Evolutionary conservation across 2,797 vertebrate species (phyloP).

Genomic region (Halcyon smyrnensis): DNA sequence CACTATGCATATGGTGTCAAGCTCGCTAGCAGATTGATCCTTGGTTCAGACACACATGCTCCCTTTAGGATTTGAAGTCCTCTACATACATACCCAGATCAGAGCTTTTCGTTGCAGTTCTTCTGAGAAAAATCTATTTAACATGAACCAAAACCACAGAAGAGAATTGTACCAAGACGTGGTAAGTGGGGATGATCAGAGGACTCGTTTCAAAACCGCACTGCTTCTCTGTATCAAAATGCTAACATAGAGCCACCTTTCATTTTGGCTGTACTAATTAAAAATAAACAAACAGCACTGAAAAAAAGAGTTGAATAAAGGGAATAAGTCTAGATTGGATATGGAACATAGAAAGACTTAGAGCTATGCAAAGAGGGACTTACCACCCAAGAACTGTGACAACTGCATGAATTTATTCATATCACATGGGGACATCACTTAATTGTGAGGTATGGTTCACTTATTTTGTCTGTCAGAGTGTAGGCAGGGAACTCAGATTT

Average conservation of each 20-base stretch:
- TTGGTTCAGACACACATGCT: neutral
- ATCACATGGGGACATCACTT: neutral
- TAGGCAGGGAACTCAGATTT: neutral
- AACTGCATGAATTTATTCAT: neutral
- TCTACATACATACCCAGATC: neutral
- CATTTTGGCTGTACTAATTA: neutral
- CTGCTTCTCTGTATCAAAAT: neutral
- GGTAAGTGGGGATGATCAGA: neutral
- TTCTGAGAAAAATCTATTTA: neutral
- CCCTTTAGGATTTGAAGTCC: neutral
- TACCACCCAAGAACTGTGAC: neutral
- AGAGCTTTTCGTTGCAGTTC: neutral
- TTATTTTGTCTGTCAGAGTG: neutral
- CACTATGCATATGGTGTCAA: neutral
- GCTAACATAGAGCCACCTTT: neutral
- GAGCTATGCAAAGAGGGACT: neutral
- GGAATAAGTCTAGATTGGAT: neutral
- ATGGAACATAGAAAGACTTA: rapidly evolving
- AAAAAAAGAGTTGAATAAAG: neutral
- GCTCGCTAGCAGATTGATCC: neutral
- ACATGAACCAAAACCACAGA: neutral
- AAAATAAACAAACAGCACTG: neutral
- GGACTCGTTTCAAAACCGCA: neutral
- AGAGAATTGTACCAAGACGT: neutral
- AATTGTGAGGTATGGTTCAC: neutral